Conservation (phyloP, 1,140 invertebrate species). For the Sycophaga agraensis region DNA sequence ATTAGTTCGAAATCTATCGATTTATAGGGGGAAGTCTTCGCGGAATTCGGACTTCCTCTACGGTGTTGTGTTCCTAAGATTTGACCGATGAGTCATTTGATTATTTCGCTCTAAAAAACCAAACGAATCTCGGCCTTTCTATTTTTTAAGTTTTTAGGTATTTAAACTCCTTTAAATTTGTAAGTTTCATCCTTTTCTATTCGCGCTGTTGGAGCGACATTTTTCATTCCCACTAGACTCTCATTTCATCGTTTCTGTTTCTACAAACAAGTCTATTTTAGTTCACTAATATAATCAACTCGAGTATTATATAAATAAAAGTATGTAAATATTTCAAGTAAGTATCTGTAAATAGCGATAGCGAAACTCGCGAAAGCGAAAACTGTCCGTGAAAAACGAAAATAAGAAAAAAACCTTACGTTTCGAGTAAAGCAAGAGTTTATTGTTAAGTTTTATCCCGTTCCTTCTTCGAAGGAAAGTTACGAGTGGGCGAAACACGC, state of each 20-base stretch:
- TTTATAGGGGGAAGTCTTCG: slow-evolving; percentile 14
- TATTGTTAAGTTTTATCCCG: slow-evolving; percentile 25
- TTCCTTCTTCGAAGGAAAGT: neutral
- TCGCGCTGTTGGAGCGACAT: too few species aligned
- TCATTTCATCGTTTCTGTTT: neutral
- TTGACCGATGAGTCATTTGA: slow-evolving; percentile 23
- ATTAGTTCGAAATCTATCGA: neutral
- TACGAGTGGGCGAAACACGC: neutral
- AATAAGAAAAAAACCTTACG: neutral
- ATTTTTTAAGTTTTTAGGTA: slow-evolving; percentile 1
- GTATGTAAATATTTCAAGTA: slow-evolving; percentile 11
- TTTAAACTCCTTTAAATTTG: neutral
- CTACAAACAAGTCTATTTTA: neutral
- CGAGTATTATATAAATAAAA: slow-evolving; percentile 26
- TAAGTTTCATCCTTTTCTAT: neutral
- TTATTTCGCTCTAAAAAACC: slow-evolving; percentile 22
- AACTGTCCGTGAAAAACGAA: slow-evolving; percentile 13
- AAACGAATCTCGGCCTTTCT: slow-evolving; percentile 22
- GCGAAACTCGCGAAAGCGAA: slow-evolving; percentile 1
- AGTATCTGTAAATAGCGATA: slow-evolving; percentile 21
- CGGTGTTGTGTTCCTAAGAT: slow-evolving; percentile 31
- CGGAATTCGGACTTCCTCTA: slow-evolving; percentile 22
- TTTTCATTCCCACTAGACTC: too few species aligned
- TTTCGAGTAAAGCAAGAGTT: neutral
- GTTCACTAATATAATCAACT: neutral